Percentiles rank a stretch among this genome's conserved stretches.
These are phyloP conservation scores for Eclectus roratus DNA, from an alignment of 2,113 vertebrate species.

Conservation along the genomic window DNA sequence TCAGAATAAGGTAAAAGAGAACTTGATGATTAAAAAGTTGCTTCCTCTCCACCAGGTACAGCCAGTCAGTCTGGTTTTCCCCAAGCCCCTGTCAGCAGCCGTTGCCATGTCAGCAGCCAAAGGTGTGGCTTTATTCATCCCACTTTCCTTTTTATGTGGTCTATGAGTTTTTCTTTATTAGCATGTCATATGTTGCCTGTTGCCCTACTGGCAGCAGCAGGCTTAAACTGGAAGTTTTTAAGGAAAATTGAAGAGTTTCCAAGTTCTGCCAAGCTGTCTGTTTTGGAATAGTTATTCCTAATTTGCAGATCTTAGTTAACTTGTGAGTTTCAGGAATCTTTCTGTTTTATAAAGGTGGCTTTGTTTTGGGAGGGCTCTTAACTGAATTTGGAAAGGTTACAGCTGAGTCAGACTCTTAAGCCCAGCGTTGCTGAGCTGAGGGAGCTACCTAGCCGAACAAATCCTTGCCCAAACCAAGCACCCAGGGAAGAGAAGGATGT, in stretches of 20 bases:
- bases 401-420: neutral
- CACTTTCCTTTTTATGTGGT: neutral
- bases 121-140: neutral
- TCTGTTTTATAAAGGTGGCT: neutral
- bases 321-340: neutral
- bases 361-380: neutral
- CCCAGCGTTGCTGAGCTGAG: neutral
- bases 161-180: neutral
- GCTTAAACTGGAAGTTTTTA: neutral
- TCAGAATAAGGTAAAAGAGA: neutral
- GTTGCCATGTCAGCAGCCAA: neutral
- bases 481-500: neutral
- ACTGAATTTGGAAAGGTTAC: neutral
- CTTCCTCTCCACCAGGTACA: neutral
- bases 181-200: neutral
- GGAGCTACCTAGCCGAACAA: neutral
- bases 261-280: neutral
- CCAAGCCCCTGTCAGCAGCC: neutral
- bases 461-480: neutral
- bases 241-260: neutral
- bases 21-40: accelerated
- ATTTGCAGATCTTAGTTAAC: neutral
- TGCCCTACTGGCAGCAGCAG: neutral
- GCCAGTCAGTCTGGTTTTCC: neutral
- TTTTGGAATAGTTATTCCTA: neutral